Percentiles rank a stretch among this genome's conserved stretches.
Evolutionary conservation across 2,797 vertebrate species (phyloP).

Genomic region (Aselliscus stoliczkanus): DNA sequence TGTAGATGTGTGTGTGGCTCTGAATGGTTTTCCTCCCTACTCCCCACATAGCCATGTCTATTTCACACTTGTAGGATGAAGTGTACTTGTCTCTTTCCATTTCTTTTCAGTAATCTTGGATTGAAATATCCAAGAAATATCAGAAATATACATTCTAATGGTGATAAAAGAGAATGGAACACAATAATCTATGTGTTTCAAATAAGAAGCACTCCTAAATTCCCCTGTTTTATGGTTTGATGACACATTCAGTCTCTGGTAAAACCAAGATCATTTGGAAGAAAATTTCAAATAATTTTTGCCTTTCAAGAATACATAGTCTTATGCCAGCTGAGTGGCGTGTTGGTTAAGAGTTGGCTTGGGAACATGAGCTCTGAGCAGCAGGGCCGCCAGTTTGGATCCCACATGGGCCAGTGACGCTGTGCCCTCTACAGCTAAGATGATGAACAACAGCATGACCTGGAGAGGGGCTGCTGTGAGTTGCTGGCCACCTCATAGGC

Average conservation of each 20-base stretch:
- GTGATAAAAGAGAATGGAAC: not conserved
- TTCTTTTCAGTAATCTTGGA: not conserved
- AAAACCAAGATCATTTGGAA: not conserved
- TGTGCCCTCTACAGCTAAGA: no score
- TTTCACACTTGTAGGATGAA: not conserved
- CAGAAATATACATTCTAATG: not conserved
- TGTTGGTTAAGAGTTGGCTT: no score
- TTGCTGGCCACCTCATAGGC: no score
- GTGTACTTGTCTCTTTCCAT: not conserved
- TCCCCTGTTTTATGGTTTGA: not conserved
- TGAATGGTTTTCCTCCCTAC: not conserved
- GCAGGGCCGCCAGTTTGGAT: no score
- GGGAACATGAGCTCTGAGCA: no score
- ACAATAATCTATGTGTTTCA: not conserved
- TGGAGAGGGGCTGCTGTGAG: no score
- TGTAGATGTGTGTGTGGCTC: not conserved
- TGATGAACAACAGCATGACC: no score
- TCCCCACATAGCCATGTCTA: not conserved
- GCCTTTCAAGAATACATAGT: not conserved
- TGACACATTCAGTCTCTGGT: not conserved
- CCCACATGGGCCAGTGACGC: no score
- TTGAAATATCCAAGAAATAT: no score
- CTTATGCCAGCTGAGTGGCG: no score
- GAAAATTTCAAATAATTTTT: not conserved
- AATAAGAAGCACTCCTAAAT: not conserved